Conservation (phyloP, 2,113 vertebrate genomes). For the Motacilla alba region DNA sequence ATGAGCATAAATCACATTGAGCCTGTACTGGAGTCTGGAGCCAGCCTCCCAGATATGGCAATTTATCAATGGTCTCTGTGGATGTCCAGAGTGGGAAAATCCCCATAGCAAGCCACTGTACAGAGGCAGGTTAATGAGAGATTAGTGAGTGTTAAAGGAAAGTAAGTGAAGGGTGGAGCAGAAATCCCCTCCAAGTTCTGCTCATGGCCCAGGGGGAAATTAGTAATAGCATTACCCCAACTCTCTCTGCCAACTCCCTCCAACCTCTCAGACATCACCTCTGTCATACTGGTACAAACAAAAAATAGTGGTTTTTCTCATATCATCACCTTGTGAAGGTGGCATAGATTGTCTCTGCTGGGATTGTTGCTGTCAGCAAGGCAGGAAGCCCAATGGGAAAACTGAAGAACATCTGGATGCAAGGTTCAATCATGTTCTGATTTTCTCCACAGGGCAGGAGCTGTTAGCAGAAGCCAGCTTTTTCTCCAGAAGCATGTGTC, state of each 20-base stretch:
- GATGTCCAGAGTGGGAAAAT: neutral
- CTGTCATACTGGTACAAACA: neutral
- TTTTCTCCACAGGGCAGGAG: neutral
- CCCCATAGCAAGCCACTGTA: neutral
- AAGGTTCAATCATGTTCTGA: neutral
- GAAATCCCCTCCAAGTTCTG: neutral
- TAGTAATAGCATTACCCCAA: neutral
- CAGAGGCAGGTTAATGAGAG: neutral
- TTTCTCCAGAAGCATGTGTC: neutral
- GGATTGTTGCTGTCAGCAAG: neutral
- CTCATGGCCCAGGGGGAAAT: neutral
- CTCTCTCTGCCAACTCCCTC: neutral
- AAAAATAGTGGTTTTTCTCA: neutral
- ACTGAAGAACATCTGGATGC: neutral
- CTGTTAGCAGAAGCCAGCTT: neutral
- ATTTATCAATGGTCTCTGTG: neutral
- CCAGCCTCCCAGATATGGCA: neutral
- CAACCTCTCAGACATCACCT: neutral
- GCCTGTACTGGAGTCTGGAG: neutral
- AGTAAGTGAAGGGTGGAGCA: neutral
- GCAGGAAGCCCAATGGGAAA: neutral
- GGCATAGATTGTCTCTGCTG: neutral
- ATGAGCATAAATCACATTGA: neutral
- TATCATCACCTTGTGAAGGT: neutral
- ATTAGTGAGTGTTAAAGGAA: neutral